Base-by-base conservation (phyloP, 2,797 vertebrate genomes). In the Babyrousa celebensis region DNA sequence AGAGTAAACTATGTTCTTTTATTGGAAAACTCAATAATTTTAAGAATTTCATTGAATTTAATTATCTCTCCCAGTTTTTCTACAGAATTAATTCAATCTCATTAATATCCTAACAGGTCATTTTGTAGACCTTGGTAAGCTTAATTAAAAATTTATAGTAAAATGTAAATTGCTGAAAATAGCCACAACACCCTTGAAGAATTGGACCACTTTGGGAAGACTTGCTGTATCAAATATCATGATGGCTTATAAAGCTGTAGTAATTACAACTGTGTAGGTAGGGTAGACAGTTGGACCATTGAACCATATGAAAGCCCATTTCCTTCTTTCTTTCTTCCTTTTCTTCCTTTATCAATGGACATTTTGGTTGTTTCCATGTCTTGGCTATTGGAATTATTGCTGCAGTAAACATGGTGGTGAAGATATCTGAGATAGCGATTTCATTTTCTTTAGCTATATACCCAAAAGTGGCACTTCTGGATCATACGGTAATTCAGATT, bases 101-200 rank as follows among this genome's bases (percentile, higher is more conserved):
- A 56, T 40, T 62, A 91, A 72, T 40, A 63, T 15, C 11, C n/a
- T 54, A 63, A 83, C 23, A 83, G 17, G 21, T 62, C n/a, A 63
- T 72, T 83, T 29, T 74, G 43, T 54, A 84, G n/a, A 65, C 54
- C n/a, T 40, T 84, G 23, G 29, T 21, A 74, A 72, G 21, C 12
- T 83, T 83, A 91, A 40, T 36, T 74, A 83, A 72, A 91, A 83
- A 27, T 72, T 63, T 40, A 72, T 36, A 62, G n/a, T 7, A 62
- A 79, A 83, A 83, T 63, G 43, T 36, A 62, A 91, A 72, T 83
- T 60, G 36, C 56, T 82, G n/a, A 62, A 91, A 82, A 72, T 71
- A 72, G 36, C 15, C 21, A 48, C 10, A 82, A 63, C 29, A 72
- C 40, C 52, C 77, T 82, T 80, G 8, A 82, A 48, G 56, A 82